Conservation (phyloP, 2,888 invertebrate genomes). For the Agrochola macilenta region DNA sequence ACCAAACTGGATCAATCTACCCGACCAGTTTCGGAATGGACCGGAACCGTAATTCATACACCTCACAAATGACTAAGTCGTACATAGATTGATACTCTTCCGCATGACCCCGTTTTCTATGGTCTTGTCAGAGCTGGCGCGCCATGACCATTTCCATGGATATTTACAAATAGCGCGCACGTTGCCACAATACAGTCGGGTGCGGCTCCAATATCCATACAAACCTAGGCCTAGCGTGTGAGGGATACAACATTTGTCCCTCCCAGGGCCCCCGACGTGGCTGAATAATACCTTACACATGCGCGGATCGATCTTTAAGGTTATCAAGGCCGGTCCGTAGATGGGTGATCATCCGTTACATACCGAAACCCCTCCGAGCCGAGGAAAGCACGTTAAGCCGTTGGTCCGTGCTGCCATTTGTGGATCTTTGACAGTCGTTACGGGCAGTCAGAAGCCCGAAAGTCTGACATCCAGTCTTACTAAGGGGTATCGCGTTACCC, state of each 20-base stretch:
- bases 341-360: neutral
- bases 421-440: no score
- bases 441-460: no score
- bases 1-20: neutral
- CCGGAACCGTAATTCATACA: neutral
- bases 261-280: neutral
- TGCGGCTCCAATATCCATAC: neutral
- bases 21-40: neutral
- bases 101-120: no score
- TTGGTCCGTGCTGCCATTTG: no score
- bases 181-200: neutral
- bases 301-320: neutral
- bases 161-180: neutral
- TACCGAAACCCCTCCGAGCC: no score
- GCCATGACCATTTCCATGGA: neutral
- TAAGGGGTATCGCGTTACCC: neutral
- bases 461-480: neutral
- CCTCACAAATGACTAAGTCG: neutral
- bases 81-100: neutral
- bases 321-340: neutral
- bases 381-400: no score
- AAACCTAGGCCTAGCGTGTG: neutral
- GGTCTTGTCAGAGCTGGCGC: no score
- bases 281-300: neutral
- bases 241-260: neutral